Percentiles rank a stretch among this genome's conserved stretches.
Evolutionary conservation across 2,888 invertebrate genomes (phyloP).

Genomic region (Hypomecis punctinalis): DNA sequence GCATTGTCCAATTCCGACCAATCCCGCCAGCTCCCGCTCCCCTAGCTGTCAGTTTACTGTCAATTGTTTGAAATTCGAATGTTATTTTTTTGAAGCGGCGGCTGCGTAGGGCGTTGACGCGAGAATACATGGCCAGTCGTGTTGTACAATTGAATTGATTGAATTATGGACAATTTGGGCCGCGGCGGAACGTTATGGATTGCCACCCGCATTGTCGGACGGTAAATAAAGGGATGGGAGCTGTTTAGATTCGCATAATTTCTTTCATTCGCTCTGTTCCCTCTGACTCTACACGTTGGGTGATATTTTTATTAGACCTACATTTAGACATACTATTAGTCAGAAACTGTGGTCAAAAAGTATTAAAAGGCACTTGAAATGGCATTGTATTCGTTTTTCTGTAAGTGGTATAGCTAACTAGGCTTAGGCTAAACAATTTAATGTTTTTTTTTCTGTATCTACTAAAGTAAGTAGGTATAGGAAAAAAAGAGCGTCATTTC

Average conservation of each 20-base stretch:
- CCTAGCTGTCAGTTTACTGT: conserved; percentile 81
- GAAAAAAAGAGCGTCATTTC: too few species aligned
- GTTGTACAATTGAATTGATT: conserved; percentile 82
- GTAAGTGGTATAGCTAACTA: too few species aligned
- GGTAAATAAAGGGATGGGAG: conserved; percentile 62
- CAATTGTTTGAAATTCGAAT: conserved; percentile 74
- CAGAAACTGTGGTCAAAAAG: too few species aligned
- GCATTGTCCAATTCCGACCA: conserved; percentile 81
- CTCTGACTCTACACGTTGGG: background rate
- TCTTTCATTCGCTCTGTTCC: conserved; percentile 3
- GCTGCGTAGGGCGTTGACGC: conserved; percentile 77
- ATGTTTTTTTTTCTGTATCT: too few species aligned
- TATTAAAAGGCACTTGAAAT: too few species aligned
- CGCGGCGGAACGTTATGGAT: conserved; percentile 72
- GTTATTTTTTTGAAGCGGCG: conserved; percentile 69
- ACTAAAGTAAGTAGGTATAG: too few species aligned
- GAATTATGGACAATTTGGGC: conserved; percentile 79
- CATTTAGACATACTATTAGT: too few species aligned
- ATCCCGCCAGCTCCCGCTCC: conserved; percentile 75
- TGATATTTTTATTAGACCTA: background rate
- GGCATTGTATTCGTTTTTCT: too few species aligned
- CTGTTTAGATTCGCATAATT: conserved; percentile 29
- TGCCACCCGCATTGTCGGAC: conserved; percentile 74
- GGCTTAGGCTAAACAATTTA: too few species aligned
- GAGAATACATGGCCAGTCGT: conserved; percentile 72